Base-by-base conservation (phyloP, 2,113 vertebrate genomes). In the Lophius piscatorius region DNA sequence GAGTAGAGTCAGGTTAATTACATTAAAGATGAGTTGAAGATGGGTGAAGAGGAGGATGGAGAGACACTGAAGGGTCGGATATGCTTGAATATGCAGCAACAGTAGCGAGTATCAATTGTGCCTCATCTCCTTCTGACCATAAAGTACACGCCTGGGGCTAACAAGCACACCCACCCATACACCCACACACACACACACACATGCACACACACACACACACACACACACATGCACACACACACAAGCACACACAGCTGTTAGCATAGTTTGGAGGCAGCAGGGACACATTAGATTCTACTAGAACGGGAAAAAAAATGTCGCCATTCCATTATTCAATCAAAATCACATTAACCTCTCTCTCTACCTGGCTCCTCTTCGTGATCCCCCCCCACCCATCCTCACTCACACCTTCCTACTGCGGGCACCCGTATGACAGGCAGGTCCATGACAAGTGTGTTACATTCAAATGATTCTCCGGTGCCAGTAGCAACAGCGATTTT, bases 1-100 rank as follows among this genome's bases (percentile, higher is more conserved):
- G 26, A 62, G 54, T 9, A 18, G 64, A 56, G 48, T 63, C 61
- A 50, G 68, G 70, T 74, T 76, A 80, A 83, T 80, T 69, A 72
- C 70, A 76, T 85, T 68, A 78, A 40, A 63, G 47, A 49, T 18
- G 18, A 76, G 54, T 21, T 64, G 52, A 48, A n/a, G 68, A 61
- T 42, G 59, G 26, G 3, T 38, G 28, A 17, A 46, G 52, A 35
- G 22, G 47, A 42, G 24, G 29, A 35, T 13, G 29, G 42, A 46
- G 60, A 57, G 18, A 23, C 46, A 42, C 47, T 76, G 70, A 84
- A 79, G 41, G 59, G 5, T 62, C 70, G 62, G 68, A 68, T 62
- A 83, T 69, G 73, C 64, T 49, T 74, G 78, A 83, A 68, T 13
- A 54, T 78, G 51, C 38, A 4, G 29, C 34, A 21, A 58, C 63